A percentile compares a stretch with the other conserved stretches of the same genome.
Evolutionary conservation across 2,797 vertebrate species (phyloP).

Genomic region (Gallinago nigripennis): DNA sequence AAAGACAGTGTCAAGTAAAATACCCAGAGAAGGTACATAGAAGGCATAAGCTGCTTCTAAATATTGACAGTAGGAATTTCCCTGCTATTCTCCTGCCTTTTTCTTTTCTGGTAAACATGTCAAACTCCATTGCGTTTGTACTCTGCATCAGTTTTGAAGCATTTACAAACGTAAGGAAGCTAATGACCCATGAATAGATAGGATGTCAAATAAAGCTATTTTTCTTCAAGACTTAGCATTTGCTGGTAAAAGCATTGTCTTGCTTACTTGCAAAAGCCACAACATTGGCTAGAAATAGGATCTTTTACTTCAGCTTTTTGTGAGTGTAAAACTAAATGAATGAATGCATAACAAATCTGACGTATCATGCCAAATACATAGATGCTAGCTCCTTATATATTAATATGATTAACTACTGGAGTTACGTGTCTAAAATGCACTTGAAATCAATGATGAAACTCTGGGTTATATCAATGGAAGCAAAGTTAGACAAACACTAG

Average conservation of each 20-base stretch:
- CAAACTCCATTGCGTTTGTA: constrained; percentile 38
- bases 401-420: neutral
- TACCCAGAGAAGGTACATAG: constrained; percentile 22
- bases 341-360: neutral
- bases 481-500: neutral
- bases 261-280: neutral
- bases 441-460: neutral
- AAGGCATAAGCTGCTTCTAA: constrained; percentile 26
- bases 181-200: constrained; percentile 20
- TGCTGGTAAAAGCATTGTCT: neutral
- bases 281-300: neutral
- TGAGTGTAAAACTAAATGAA: neutral
- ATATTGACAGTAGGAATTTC: constrained; percentile 63
- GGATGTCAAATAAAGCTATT: constrained; percentile 37
- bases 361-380: neutral
- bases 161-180: constrained; percentile 25
- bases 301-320: neutral
- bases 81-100: constrained; percentile 4
- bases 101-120: constrained; percentile 47
- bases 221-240: constrained; percentile 14
- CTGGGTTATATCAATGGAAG: neutral
- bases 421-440: neutral
- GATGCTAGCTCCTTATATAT: neutral
- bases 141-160: constrained; percentile 26
- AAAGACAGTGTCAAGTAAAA: constrained; percentile 67